Percentiles rank a stretch among this genome's conserved stretches.
Conservation (phyloP, 2,888 invertebrate species). For the Pasiphila rectangulata region DNA sequence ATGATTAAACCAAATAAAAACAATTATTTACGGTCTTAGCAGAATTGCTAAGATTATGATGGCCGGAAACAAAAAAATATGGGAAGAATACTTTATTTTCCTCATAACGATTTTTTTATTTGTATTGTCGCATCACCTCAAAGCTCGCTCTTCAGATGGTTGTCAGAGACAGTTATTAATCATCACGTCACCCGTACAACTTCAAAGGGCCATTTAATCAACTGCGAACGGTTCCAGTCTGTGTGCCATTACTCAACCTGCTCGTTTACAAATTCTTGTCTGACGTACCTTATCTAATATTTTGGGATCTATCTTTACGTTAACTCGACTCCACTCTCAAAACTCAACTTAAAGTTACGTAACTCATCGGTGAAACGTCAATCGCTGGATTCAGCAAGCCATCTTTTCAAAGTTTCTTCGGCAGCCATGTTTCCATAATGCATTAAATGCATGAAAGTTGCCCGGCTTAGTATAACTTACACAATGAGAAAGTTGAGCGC, state of each 20-base stretch:
- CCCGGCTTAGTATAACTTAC: slow-evolving; percentile 31
- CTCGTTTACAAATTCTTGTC: slow-evolving; percentile 65
- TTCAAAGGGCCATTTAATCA: slow-evolving; percentile 74
- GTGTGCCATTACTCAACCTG: slow-evolving; percentile 62
- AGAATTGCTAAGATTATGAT: slow-evolving; percentile 39
- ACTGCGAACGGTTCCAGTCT: slow-evolving; percentile 66
- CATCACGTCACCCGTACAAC: slow-evolving; percentile 62
- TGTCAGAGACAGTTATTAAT: slow-evolving; percentile 73
- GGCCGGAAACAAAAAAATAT: slow-evolving; percentile 37
- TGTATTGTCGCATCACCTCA: slow-evolving; percentile 42
- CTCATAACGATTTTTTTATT: slow-evolving; percentile 37
- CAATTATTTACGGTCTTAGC: slow-evolving; percentile 37
- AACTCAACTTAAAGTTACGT: slow-evolving; percentile 34
- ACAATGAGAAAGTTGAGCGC: slow-evolving; percentile 32
- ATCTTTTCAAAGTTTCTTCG: slow-evolving; percentile 39
- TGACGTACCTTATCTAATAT: slow-evolving; percentile 54
- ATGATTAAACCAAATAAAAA: slow-evolving; percentile 31
- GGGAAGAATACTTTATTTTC: slow-evolving; percentile 27
- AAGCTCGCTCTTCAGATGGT: slow-evolving; percentile 54
- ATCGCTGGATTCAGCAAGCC: slow-evolving; percentile 37
- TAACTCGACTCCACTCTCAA: slow-evolving; percentile 26
- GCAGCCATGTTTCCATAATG: slow-evolving; percentile 40
- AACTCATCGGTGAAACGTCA: slow-evolving; percentile 42
- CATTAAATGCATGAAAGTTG: slow-evolving; percentile 38
- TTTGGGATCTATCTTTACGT: slow-evolving; percentile 28